phyloP scores from a whole-genome alignment of 1,140 invertebrate genomes.

The Hyles vespertilio region DNA sequence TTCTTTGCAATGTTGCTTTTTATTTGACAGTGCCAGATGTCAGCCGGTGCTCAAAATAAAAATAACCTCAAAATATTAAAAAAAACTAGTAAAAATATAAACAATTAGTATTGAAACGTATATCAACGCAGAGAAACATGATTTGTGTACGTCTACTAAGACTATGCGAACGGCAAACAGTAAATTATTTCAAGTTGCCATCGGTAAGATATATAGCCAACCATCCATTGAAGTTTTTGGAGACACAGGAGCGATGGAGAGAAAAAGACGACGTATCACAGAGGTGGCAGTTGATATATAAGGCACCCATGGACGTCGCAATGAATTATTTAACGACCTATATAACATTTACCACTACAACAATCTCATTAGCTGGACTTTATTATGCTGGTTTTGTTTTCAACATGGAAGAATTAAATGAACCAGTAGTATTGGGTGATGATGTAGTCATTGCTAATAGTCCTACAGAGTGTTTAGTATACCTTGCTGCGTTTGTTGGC shows the following conservation, averaged over 20 bases:
- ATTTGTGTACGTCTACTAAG: constrained; percentile 39
- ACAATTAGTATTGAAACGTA: too few relatives aligned
- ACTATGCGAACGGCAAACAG: constrained; percentile 16
- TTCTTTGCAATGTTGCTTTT: too few relatives aligned
- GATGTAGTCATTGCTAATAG: constrained; percentile 57
- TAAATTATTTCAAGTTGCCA: constrained; percentile 24
- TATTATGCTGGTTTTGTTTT: constrained; percentile 53
- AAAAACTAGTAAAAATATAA: too few relatives aligned
- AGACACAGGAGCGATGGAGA: constrained; percentile 49
- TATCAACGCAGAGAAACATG: constrained; percentile 24
- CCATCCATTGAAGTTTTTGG: constrained; percentile 54
- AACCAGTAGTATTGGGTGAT: constrained; percentile 51
- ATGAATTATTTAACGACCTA: constrained; percentile 49
- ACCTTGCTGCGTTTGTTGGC: constrained; percentile 48
- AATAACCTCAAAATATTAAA: too few relatives aligned
- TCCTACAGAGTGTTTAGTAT: constrained; percentile 46
- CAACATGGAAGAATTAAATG: constrained; percentile 37
- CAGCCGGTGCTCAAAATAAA: too few relatives aligned
- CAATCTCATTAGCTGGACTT: constrained; percentile 26
- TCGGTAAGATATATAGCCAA: constrained; percentile 36
- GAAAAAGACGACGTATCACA: constrained; percentile 47
- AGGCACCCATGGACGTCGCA: constrained; percentile 54
- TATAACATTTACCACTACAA: constrained; percentile 48
- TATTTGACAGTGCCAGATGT: too few relatives aligned
- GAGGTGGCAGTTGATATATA: constrained; percentile 60